Percentiles rank a stretch among this genome's conserved stretches.
These are phyloP conservation scores for Nephrocerus scutellatus DNA, from an alignment of 2,888 invertebrate species.

Conservation along the genomic window DNA sequence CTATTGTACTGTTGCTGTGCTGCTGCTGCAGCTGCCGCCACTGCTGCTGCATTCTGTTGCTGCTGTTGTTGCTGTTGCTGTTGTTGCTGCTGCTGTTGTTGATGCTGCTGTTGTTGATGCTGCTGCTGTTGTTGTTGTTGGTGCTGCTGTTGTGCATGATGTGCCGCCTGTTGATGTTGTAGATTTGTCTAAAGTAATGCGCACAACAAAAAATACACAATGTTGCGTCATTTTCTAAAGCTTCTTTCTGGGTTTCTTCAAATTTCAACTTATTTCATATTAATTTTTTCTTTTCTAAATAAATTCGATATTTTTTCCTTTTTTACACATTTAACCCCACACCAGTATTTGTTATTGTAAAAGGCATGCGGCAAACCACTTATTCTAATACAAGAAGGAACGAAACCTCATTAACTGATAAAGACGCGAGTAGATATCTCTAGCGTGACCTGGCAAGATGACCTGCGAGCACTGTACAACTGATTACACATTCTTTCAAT, in stretches of 20 bases:
- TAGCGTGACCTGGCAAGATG: too few species aligned
- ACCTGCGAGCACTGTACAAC: too few species aligned
- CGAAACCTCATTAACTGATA: too few species aligned
- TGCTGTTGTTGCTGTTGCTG: conserved; percentile 19
- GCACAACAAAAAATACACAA: conserved; percentile 24
- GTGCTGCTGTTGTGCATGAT: conserved; percentile 16
- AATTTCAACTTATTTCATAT: conserved; percentile 27
- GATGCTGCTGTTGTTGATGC: conserved; percentile 20
- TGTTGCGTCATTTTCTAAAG: too few species aligned
- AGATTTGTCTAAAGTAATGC: conserved; percentile 33
- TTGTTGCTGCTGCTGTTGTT: conserved; percentile 21
- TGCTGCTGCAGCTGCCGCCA: conserved; percentile 7
- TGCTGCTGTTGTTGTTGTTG: conserved; percentile 19
- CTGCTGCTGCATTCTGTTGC: conserved; percentile 20
- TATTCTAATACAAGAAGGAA: too few species aligned
- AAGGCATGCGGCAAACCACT: too few species aligned
- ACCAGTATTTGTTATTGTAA: too few species aligned
- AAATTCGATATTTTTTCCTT: background rate
- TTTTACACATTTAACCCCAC: too few species aligned
- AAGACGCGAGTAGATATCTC: too few species aligned
- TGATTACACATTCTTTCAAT: too few species aligned
- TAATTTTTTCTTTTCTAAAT: background rate
- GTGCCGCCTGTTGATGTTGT: conserved; percentile 31
- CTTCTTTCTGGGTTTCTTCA: too few species aligned
- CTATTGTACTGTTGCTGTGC: conserved; percentile 18